Evolutionary conservation across 2,113 vertebrate genomes (phyloP).

Genomic region (Sarotherodon lohbergeri): DNA sequence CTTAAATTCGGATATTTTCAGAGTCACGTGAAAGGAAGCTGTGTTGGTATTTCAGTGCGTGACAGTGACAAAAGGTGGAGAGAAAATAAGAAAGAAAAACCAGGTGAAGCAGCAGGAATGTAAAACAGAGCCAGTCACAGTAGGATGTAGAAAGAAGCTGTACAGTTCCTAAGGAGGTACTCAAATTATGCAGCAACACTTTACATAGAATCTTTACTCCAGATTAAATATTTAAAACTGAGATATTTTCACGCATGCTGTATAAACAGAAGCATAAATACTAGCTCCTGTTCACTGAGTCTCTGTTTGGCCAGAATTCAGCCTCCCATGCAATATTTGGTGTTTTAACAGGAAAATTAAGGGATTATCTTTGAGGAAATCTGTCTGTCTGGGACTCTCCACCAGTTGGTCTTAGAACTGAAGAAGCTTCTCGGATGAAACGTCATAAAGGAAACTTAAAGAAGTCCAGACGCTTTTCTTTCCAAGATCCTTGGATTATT

Average conservation of each 20-base stretch:
- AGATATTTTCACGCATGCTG: not conserved
- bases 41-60: not conserved
- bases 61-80: not conserved
- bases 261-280: not conserved
- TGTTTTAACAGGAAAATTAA: accelerated
- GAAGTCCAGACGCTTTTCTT: not conserved
- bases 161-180: accelerated
- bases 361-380: not conserved
- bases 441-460: not conserved
- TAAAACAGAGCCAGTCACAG: not conserved
- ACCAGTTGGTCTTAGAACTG: not conserved
- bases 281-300: not conserved
- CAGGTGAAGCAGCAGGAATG: not conserved
- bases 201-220: not conserved
- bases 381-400: not conserved
- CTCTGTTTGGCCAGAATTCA: not conserved
- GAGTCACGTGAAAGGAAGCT: not conserved
- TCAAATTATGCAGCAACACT: not conserved
- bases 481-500: not conserved
- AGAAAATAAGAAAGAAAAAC: not conserved
- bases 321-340: not conserved
- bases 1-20: not conserved
- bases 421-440: not conserved
- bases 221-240: not conserved
- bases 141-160: not conserved